Base-by-base conservation (phyloP, 2,113 vertebrate species). In the Nyctibius bracteatus region DNA sequence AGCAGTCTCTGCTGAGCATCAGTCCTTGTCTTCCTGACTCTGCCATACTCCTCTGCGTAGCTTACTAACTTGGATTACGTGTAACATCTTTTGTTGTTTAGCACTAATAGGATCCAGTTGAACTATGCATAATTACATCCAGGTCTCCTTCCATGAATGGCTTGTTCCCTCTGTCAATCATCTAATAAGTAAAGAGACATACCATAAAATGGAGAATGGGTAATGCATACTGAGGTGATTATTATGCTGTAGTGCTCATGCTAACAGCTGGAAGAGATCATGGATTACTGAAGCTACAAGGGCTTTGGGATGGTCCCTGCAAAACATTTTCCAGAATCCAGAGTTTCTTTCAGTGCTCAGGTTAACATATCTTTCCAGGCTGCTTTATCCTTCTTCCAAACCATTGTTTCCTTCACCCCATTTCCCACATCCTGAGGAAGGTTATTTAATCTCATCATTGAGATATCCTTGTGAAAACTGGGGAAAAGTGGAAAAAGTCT, bases 211-310 rank as follows among this genome's bases (percentile, higher is more conserved):
- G 49, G 67, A 75, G 97, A 95, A 95, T 87, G 92, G 86, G 25
- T n/a, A 96, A 93, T 67, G 54, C 72, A 91, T 70, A 92, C 33
- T 4, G 95, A 96, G 95, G 95, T 97, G 96, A 88, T 95, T 96
- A 94, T 91, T 73, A 46, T 75, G 59, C 81, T 27, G 33, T 58
- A 58, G 58, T 35, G 61, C 81, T 96, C 88, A 61, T 84, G 80
- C 84, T 81, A 97, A 95, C 92, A 98, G 97, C 95, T 97, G 96
- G 96, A 97, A 97, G 35, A 96, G 77, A 97, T 97, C 91, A 94
- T 20, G 71, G 91, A 94, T 91, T 95, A 93, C 59, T 81, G 66
- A 86, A 87, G 52, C 35, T 92, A 94, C 90, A 91, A n/a, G 77
- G 91, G 95, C 72, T 97, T 88, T 77, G 74, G 91, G 88, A 94